A percentile compares a stretch with the other conserved stretches of the same genome.
phyloP scores from a whole-genome alignment of 2,797 vertebrate genomes.

The Protonibea diacanthus region DNA sequence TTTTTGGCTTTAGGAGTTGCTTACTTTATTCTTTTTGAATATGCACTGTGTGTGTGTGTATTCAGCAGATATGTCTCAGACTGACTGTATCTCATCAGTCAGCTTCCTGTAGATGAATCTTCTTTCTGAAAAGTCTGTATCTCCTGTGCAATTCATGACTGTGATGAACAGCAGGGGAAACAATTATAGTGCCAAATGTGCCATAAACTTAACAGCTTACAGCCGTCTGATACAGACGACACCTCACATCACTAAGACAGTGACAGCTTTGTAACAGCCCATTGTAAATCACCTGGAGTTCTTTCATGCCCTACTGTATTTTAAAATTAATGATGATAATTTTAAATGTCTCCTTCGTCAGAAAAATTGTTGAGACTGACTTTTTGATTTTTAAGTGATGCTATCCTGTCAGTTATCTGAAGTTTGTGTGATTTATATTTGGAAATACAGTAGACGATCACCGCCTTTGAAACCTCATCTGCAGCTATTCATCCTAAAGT shows the following conservation, averaged over 20 bases:
- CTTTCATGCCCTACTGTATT: not conserved
- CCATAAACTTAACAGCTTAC: conserved; percentile 1
- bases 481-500: not conserved
- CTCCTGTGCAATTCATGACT: conserved; percentile 5
- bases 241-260: not conserved
- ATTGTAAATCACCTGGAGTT: not conserved
- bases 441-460: not conserved
- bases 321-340: not conserved
- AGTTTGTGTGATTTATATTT: conserved; percentile 1
- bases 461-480: not conserved
- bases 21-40: not conserved
- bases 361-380: not conserved
- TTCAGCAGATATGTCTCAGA: conserved; percentile 4
- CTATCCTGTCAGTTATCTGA: not conserved
- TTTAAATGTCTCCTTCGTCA: conserved; percentile 2
- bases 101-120: not conserved
- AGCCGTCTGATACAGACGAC: not conserved
- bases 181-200: not conserved
- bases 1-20: not conserved
- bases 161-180: conserved; percentile 15
- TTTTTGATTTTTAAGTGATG: not conserved
- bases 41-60: not conserved
- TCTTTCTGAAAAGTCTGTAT: not conserved
- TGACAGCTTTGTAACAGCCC: not conserved
- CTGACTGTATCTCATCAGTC: conserved; percentile 6